phyloP scores from a whole-genome alignment of 2,113 vertebrate genomes.

The Thamnophis sirtalis region DNA sequence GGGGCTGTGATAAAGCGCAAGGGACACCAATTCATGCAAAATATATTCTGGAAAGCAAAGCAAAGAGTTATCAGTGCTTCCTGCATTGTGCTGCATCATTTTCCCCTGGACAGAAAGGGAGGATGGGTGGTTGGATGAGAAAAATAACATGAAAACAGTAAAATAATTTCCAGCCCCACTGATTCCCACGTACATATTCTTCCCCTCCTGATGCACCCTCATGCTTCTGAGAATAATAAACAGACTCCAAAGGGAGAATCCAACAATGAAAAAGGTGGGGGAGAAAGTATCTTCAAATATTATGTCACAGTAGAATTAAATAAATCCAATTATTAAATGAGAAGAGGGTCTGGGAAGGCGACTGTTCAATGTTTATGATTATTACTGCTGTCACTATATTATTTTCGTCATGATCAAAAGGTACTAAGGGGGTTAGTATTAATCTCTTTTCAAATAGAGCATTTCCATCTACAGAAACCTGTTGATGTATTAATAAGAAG shows the following conservation, averaged over 20 bases:
- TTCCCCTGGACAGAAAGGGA: conserved; percentile 7
- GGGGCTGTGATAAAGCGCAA: conserved; percentile 54
- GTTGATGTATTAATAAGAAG: conserved; percentile 40
- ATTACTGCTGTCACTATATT: not conserved
- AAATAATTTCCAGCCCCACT: not conserved
- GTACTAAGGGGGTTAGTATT: not conserved
- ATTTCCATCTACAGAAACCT: conserved; percentile 46
- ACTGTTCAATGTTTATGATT: not conserved
- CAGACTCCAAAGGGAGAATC: not conserved
- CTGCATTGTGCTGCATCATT: conserved; percentile 68
- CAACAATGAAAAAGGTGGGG: not conserved
- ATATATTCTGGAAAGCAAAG: conserved; percentile 26
- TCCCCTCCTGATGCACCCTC: not conserved
- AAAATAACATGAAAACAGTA: not conserved
- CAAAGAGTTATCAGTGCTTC: conserved; percentile 21
- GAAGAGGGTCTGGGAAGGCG: not conserved
- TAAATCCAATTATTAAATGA: not conserved
- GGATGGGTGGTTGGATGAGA: too few relatives aligned
- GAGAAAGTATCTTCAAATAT: not conserved
- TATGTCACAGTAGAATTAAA: not conserved
- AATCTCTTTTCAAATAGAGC: not conserved
- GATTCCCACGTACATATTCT: not conserved
- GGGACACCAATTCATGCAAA: conserved; percentile 49
- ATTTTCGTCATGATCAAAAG: not conserved
- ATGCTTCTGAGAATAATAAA: not conserved